These are phyloP conservation scores for Perca schrenkii DNA, from an alignment of 2,113 vertebrate species.

Conservation along the genomic window DNA sequence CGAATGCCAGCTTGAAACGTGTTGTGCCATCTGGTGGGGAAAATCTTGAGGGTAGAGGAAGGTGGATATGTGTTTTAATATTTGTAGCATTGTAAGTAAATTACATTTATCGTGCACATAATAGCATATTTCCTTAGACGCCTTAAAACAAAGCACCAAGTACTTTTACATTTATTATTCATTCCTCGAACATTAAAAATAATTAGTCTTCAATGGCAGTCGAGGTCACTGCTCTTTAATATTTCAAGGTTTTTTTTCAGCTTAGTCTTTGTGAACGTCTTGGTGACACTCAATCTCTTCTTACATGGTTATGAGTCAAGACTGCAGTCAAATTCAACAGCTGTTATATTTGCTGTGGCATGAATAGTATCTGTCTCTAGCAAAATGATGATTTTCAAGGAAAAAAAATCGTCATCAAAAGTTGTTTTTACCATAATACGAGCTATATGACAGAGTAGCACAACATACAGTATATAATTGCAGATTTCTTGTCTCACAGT, in stretches of 20 bases:
- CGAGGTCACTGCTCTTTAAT: not conserved
- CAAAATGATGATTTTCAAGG: not conserved
- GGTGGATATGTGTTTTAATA: not conserved
- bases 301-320: not conserved
- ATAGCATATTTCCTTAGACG: constrained; percentile 1
- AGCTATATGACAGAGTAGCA: not conserved
- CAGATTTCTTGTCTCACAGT: not conserved
- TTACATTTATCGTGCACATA: constrained; percentile 8
- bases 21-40: constrained; percentile 37
- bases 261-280: not conserved
- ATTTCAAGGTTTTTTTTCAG: not conserved
- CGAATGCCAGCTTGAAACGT: constrained; percentile 37
- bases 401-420: not conserved
- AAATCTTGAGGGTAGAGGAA: not conserved
- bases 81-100: not conserved
- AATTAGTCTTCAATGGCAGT: not conserved
- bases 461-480: not conserved
- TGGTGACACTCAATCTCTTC: not conserved
- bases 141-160: constrained; percentile 10
- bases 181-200: constrained; percentile 3
- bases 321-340: not conserved
- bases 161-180: constrained; percentile 28
- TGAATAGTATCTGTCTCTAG: not conserved
- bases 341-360: not conserved
- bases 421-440: not conserved